phyloP scores from a whole-genome alignment of 2,888 invertebrate species.

The Clivina fossor region DNA sequence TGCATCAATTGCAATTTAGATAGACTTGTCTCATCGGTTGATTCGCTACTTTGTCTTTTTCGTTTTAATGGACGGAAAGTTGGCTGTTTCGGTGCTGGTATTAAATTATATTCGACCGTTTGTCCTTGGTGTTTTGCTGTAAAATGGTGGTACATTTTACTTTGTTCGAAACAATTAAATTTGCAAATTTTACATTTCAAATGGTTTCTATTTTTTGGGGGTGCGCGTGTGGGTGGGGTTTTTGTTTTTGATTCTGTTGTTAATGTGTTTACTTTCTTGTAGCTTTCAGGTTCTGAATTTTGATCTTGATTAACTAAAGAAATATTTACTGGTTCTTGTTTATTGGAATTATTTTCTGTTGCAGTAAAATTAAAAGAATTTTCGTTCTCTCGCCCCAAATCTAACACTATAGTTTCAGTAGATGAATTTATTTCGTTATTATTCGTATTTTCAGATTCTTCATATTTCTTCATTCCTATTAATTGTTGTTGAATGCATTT shows the following conservation, averaged over 20 bases:
- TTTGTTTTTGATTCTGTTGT: no score
- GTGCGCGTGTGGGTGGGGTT: no score
- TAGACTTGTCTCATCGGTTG: no score
- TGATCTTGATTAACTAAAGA: constrained; percentile 17
- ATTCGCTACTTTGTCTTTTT: constrained; percentile 22
- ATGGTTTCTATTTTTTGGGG: no score
- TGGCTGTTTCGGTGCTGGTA: background rate
- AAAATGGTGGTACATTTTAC: constrained; percentile 47
- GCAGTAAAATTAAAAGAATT: background rate
- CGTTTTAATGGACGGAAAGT: constrained; percentile 10
- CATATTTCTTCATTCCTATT: constrained; percentile 32
- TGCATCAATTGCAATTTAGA: no score
- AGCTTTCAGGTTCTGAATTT: no score
- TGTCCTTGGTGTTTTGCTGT: constrained; percentile 41
- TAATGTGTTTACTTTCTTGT: no score
- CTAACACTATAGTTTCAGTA: constrained; percentile 3
- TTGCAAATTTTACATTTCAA: constrained; percentile 54
- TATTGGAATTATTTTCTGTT: no score
- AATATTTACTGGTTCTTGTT: background rate
- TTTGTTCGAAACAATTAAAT: constrained; percentile 44
- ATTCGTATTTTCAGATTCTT: constrained; percentile 17
- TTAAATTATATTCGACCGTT: constrained; percentile 1
- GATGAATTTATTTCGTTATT: constrained; percentile 35
- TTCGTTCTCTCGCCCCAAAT: background rate
- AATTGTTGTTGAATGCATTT: constrained; percentile 22